Conservation (phyloP, 1,140 invertebrate species). For the Drosophila melanica region DNA sequence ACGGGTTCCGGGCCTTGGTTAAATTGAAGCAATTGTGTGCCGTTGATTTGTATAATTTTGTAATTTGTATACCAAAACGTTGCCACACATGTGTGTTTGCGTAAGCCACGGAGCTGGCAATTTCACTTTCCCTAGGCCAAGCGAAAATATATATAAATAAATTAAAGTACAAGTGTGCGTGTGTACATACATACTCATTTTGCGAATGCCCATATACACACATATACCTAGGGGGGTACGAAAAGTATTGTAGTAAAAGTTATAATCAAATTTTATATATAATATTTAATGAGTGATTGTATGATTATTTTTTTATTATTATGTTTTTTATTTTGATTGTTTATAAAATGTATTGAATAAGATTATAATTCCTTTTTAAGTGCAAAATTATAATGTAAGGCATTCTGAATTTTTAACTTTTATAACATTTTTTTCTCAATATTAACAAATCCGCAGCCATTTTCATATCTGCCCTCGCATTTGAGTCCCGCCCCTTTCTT, state of each 20-base stretch:
- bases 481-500: neutral
- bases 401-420: no score
- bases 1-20: constrained; percentile 39
- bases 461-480: constrained; percentile 23
- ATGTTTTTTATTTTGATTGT: no score
- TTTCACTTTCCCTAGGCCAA: constrained; percentile 50
- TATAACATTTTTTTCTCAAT: no score
- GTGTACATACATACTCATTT: constrained; percentile 10
- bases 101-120: constrained; percentile 41
- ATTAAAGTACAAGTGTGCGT: constrained; percentile 61
- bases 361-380: no score
- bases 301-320: no score
- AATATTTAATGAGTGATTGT: no score
- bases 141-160: constrained; percentile 67
- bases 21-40: constrained; percentile 80
- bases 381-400: no score
- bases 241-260: neutral
- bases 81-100: constrained; percentile 67
- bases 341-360: no score
- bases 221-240: neutral
- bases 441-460: no score
- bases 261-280: no score
- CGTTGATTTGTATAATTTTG: constrained; percentile 83
- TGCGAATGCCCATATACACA: neutral
- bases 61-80: constrained; percentile 80